Evolutionary conservation across 2,888 invertebrate species (phyloP).

Genomic region (Parnassius orleans): DNA sequence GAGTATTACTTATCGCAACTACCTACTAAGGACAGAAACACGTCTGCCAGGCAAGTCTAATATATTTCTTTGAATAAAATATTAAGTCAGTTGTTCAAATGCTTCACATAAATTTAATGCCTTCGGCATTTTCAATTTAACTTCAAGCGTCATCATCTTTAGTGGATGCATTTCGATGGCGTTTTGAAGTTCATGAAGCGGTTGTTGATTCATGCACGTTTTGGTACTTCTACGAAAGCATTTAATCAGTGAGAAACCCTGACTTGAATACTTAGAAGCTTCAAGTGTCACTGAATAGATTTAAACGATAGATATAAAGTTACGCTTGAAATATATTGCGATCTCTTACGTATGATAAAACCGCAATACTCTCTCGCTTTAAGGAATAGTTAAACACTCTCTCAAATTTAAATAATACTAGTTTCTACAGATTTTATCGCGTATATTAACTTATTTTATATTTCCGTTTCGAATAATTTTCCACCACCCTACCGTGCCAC

Average conservation of each 20-base stretch:
- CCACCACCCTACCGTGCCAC: too few species aligned
- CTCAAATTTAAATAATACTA: too few species aligned
- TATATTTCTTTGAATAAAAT: not conserved
- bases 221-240: conserved; percentile 35
- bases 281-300: conserved; percentile 18
- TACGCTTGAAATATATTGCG: too few species aligned
- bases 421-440: too few species aligned
- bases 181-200: conserved; percentile 45
- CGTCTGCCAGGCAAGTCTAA: too few species aligned
- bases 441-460: too few species aligned
- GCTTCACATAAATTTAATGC: conserved; percentile 40
- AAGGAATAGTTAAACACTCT: too few species aligned
- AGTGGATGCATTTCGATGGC: conserved; percentile 44
- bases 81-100: not conserved
- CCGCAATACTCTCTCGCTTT: too few species aligned
- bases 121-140: conserved; percentile 36
- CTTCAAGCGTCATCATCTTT: conserved; percentile 36
- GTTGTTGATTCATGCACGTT: conserved; percentile 35
- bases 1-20: too few species aligned
- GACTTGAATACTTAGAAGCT: conserved; percentile 16
- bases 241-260: conserved; percentile 26
- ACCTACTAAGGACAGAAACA: too few species aligned
- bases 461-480: too few species aligned
- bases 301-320: not conserved
- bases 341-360: too few species aligned